A percentile compares a stretch with the other conserved stretches of the same genome.
phyloP scores from a whole-genome alignment of 2,113 vertebrate species.

The Eleginops maclovinus region DNA sequence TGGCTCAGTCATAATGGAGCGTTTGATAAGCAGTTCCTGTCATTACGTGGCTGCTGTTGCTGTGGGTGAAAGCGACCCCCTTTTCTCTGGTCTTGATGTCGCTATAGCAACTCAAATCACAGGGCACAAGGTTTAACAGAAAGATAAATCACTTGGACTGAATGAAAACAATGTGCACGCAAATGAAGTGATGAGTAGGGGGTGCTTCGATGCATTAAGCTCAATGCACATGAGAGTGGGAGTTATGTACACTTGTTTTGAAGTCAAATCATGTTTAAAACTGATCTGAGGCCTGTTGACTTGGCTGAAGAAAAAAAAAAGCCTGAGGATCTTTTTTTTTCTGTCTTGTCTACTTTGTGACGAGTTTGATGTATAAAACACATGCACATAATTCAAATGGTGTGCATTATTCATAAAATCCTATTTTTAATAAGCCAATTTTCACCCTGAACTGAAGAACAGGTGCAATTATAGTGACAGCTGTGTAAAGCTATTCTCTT shows the following conservation, averaged over 20 bases:
- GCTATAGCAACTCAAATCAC: slow-evolving; percentile 28
- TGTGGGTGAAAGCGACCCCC: slow-evolving; percentile 38
- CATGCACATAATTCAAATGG: not conserved
- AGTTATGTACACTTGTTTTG: slow-evolving; percentile 10
- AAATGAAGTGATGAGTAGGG: slow-evolving; percentile 11
- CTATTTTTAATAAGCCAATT: not conserved
- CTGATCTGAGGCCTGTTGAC: not conserved
- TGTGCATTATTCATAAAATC: not conserved
- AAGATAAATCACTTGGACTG: slow-evolving; percentile 29
- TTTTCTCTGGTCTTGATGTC: slow-evolving; percentile 2
- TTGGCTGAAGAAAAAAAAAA: not conserved
- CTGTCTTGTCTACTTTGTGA: too few species aligned
- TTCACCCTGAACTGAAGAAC: not conserved
- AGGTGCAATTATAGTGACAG: not conserved
- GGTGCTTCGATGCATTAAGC: not conserved
- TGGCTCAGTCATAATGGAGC: slow-evolving; percentile 41
- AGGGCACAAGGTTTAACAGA: slow-evolving; percentile 35
- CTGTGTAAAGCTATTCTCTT: not conserved
- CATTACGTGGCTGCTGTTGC: slow-evolving; percentile 22
- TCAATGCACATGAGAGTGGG: not conserved
- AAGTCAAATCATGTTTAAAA: slow-evolving; percentile 10
- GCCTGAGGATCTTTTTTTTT: too few species aligned
- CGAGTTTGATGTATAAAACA: not conserved
- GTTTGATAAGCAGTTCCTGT: slow-evolving; percentile 28
- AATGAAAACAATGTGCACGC: slow-evolving; percentile 18